These are phyloP conservation scores for Trinectes maculatus DNA, from an alignment of 2,113 vertebrate species.

Conservation along the genomic window DNA sequence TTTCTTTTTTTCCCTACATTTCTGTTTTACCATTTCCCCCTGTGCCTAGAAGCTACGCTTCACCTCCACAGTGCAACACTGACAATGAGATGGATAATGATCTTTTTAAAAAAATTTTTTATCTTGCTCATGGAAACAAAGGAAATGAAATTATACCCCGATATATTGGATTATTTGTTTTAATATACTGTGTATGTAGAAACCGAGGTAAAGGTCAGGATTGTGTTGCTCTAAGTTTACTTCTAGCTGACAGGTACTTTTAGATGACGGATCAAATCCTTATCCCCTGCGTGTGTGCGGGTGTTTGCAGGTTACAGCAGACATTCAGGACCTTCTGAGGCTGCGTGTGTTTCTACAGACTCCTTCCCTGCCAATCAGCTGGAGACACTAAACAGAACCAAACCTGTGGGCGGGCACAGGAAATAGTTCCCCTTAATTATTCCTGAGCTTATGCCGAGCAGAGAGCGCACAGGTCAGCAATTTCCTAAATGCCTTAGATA, in stretches of 20 bases:
- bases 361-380: slow-evolving; percentile 21
- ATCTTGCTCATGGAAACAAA: background rate
- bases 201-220: background rate
- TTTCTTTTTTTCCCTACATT: too few relatives aligned
- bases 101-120: too few relatives aligned
- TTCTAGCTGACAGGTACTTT: background rate
- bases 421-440: slow-evolving; percentile 56
- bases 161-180: background rate
- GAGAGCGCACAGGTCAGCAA: slow-evolving; percentile 37
- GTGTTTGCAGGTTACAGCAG: slow-evolving; percentile 5
- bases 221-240: background rate
- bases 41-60: background rate
- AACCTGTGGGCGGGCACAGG: slow-evolving; percentile 11
- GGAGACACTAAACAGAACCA: slow-evolving; percentile 17
- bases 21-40: background rate
- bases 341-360: slow-evolving; percentile 26
- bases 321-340: slow-evolving; percentile 6
- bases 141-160: background rate
- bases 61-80: background rate
- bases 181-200: background rate
- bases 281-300: slow-evolving; percentile 10
- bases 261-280: slow-evolving; percentile 37
- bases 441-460: slow-evolving; percentile 11
- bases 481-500: slow-evolving; percentile 34
- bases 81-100: background rate